Conservation (phyloP, 2,797 vertebrate genomes). For the Threskiornis aethiopicus region DNA sequence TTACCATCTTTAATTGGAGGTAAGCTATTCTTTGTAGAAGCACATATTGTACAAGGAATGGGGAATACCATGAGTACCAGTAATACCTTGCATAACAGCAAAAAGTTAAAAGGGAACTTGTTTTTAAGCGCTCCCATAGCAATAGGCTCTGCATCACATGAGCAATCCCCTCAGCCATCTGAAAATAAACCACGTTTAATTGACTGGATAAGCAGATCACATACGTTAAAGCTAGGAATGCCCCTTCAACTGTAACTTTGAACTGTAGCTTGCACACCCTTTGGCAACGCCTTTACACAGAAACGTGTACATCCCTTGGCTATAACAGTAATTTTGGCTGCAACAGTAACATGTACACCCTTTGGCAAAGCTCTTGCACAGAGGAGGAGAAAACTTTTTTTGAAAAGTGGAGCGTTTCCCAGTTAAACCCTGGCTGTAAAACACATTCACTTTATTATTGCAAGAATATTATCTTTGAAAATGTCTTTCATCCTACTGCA, state of each 20-base stretch:
- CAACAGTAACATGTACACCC: constrained; percentile 58
- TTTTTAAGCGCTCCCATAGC: constrained; percentile 46
- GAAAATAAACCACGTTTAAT: constrained; percentile 53
- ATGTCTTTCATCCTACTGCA: background rate
- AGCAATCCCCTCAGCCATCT: constrained; percentile 53
- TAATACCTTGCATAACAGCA: constrained; percentile 67
- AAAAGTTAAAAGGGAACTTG: constrained; percentile 50
- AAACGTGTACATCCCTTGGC: constrained; percentile 67
- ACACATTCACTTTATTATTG: background rate
- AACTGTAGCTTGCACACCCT: constrained; percentile 55
- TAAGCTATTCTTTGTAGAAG: constrained; percentile 47
- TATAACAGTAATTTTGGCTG: constrained; percentile 72
- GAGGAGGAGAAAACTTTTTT: background rate
- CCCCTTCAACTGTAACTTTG: constrained; percentile 71
- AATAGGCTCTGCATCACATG: constrained; percentile 34
- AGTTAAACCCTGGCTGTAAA: background rate
- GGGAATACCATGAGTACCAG: constrained; percentile 67
- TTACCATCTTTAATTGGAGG: constrained; percentile 24
- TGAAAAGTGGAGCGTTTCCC: background rate
- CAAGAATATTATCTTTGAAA: background rate
- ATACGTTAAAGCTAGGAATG: constrained; percentile 66
- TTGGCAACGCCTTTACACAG: constrained; percentile 43
- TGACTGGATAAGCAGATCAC: constrained; percentile 63
- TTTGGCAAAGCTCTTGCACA: constrained; percentile 43
- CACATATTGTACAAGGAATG: constrained; percentile 29